phyloP scores from a whole-genome alignment of 2,113 vertebrate genomes.

The Sterrhoptilus dennistouni region DNA sequence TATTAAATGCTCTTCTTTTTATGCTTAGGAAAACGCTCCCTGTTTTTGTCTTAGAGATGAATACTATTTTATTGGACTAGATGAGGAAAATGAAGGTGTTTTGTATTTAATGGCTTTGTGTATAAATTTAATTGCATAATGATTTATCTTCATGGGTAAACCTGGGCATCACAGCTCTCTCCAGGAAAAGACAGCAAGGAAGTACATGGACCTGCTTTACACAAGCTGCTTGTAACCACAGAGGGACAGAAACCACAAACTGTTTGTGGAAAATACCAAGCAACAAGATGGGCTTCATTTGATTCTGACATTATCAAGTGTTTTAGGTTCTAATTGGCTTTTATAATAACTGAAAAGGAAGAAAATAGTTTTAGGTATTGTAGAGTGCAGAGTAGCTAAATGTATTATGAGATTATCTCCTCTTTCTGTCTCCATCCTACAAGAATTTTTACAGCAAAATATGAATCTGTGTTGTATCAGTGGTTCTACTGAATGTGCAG shows the following conservation, averaged over 20 bases:
- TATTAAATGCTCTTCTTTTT: background rate
- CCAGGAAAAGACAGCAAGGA: background rate
- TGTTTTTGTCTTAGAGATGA: background rate
- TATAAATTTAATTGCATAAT: background rate
- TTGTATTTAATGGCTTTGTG: background rate
- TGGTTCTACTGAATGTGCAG: background rate
- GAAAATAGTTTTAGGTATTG: background rate
- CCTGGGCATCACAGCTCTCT: accelerated
- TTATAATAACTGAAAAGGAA: background rate
- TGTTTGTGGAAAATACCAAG: background rate
- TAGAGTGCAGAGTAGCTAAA: background rate
- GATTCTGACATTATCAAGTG: background rate
- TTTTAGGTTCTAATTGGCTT: background rate
- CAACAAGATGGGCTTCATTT: background rate
- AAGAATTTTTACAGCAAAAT: background rate
- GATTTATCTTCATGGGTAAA: background rate
- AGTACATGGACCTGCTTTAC: accelerated
- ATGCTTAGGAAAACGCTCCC: background rate
- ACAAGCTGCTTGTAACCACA: accelerated
- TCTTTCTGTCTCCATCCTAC: background rate
- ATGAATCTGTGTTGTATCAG: background rate
- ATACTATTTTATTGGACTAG: background rate
- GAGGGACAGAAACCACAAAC: background rate
- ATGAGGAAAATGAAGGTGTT: background rate
- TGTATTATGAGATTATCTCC: background rate